Evolutionary conservation across 2,113 vertebrate species (phyloP), one percentile per base, ranked within the genome.

Genomic region (Melierax canorus): DNA sequence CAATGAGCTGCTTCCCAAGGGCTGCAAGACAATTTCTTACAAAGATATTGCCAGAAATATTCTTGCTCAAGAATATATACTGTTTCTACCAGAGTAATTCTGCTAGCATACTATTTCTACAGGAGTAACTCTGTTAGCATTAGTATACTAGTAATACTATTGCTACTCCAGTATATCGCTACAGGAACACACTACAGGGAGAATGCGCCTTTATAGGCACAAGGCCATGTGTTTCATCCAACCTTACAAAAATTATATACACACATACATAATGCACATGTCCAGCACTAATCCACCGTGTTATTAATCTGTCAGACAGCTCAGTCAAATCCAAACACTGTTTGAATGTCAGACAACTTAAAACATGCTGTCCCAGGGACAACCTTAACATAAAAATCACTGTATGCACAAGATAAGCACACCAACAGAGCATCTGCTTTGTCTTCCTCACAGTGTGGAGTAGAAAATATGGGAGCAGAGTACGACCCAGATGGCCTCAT

Each of bases 171-270:
- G 34, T 4, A 11, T 12, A 8, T 18, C 51, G 26, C 51, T 34
- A 22, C 18, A 50, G 24, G 39, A 90, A 60, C 22, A 34, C 10
- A 2, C 10, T 20, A 36, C 39, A 27, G 3, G 14, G 30, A 46
- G 12, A 85, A 67, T 0, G 0, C 21, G 29, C 26, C 11, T 63
- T 59, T 30, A 69, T 1, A 71, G 30, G 21, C 39, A 73, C 34
- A 46, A 68, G 45, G 27, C 18, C 45, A 32, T 0, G 1, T 14
- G 38, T 36, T 86, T 71, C 50, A 63, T n/a, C 32, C 46, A 78
- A 32, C 14, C 14, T 76, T 56, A 66, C 15, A 68, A 53, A 82
- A 79, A 73, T 38, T 20, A 68, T 4, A 69, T 3, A 12, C 6
- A n/a, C 3, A 12, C 6, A 38, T 11, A 45, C 4, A 2, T 27